A percentile compares a stretch with the other conserved stretches of the same genome.
phyloP scores from a whole-genome alignment of 2,888 invertebrate species.

The Helleia helle region DNA sequence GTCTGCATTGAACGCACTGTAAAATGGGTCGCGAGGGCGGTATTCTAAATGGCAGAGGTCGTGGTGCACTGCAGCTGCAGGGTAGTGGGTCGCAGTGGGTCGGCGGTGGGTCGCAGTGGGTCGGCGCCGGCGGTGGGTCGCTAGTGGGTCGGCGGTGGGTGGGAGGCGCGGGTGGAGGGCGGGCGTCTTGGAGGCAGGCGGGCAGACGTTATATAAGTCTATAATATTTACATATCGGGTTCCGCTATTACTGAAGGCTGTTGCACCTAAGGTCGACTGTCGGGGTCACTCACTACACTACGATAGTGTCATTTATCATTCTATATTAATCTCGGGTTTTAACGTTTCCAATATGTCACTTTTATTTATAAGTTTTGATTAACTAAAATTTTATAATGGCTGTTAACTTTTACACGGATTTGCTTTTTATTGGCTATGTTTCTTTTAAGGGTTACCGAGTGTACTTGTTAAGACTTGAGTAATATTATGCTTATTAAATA shows the following conservation, averaged over 20 bases:
- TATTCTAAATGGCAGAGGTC: slow-evolving; percentile 47
- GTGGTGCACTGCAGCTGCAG: slow-evolving; percentile 50
- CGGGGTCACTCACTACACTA: slow-evolving; percentile 22
- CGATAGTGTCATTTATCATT: slow-evolving; percentile 2
- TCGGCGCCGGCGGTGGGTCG: too few species aligned
- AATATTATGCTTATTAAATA: too few species aligned
- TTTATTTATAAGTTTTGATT: too few species aligned
- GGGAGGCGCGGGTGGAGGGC: slow-evolving; percentile 36
- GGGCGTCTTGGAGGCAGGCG: slow-evolving; percentile 32
- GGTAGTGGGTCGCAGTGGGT: slow-evolving; percentile 32
- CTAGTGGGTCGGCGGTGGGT: slow-evolving; percentile 17
- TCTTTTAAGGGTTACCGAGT: too few species aligned
- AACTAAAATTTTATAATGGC: too few species aligned
- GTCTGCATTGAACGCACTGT: slow-evolving; percentile 1
- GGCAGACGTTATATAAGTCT: slow-evolving; percentile 23
- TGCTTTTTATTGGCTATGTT: too few species aligned
- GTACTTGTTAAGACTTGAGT: too few species aligned
- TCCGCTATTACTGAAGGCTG: slow-evolving; percentile 59
- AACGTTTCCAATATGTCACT: too few species aligned
- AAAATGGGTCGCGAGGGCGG: slow-evolving; percentile 25
- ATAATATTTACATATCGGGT: slow-evolving; percentile 31
- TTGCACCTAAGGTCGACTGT: slow-evolving; percentile 48
- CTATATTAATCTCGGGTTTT: too few species aligned
- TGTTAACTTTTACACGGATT: too few species aligned
- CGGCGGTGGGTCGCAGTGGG: too few species aligned